Base-by-base conservation (phyloP, 35 echinoderm and acorn worm genomes). In the Chiridota heheva region DNA sequence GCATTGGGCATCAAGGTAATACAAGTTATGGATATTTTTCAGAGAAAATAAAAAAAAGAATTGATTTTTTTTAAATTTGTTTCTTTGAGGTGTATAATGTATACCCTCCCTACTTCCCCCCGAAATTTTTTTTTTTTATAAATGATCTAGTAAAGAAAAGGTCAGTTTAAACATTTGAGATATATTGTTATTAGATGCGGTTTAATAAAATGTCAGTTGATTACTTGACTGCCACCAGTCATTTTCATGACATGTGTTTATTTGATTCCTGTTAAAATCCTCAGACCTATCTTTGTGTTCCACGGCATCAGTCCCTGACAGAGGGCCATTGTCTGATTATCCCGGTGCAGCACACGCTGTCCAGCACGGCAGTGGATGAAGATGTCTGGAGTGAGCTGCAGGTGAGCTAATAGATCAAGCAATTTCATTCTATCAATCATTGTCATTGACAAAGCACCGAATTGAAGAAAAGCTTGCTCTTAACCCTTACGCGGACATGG, bases 351-450 rank as follows among this genome's bases (percentile, higher is more conserved):
- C 95, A 98, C 37, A 81, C 58, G 4, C 36, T 77, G 40, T 78
- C 95, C 10, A 77, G 72, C 24, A 98, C 95, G 25, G 75, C 79
- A 5, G 8, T 98, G 1, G 95, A 98, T 85, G 95, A 98, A 65
- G 95, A 98, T 82, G 89, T 98, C 0, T 98, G 89, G 85, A 82
- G 33, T 72, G 95, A 98, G 82, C 76, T 98, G 60, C 89, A 98
- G 95, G 95, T 98, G 39, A 40, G 4, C 40, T 26, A 20, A 24
- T 46, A 53, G n/a, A n/a, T n/a, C n/a, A n/a, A n/a, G n/a, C n/a
- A n/a, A n/a, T n/a, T n/a, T n/a, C 20, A 36, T 7, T 29, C 20
- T 7, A 36, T 6, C 64, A 10, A 4, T 7, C 40, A 2, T 20
- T 2, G n/a, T n/a, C n/a, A n/a, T n/a, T n/a, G n/a, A n/a, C n/a